phyloP scores from a whole-genome alignment of 2,113 vertebrate species.

The Hymenochirus boettgeri region DNA sequence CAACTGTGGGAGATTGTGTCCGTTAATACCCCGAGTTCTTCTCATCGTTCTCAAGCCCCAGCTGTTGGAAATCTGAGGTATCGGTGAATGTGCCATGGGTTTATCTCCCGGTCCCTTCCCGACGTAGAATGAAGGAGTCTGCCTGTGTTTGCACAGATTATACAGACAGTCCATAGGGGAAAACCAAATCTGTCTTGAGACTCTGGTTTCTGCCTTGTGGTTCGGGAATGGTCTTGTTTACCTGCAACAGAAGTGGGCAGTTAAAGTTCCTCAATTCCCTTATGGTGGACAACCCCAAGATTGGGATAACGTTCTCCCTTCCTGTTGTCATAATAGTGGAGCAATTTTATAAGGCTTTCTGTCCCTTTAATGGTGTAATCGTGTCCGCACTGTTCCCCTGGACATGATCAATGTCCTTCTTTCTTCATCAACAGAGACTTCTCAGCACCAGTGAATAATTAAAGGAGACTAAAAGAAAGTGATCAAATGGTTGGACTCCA shows the following conservation, averaged over 20 bases:
- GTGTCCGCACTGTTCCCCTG: too few species aligned
- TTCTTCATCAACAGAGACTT: too few species aligned
- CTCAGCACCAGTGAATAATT: too few species aligned
- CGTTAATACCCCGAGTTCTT: slow-evolving; percentile 59
- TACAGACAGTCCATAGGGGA: slow-evolving; percentile 52
- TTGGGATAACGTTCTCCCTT: neutral
- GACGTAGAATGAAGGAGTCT: slow-evolving; percentile 60
- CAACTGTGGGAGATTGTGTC: slow-evolving; percentile 54
- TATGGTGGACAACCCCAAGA: slow-evolving; percentile 53
- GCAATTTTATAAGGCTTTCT: neutral
- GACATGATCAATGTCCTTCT: too few species aligned
- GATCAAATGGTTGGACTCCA: too few species aligned
- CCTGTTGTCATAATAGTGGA: neutral
- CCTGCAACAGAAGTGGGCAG: slow-evolving; percentile 62
- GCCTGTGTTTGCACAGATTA: slow-evolving; percentile 51
- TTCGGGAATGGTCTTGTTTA: neutral
- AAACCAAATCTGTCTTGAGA: slow-evolving; percentile 67
- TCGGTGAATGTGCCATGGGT: slow-evolving; percentile 65
- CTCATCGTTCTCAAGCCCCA: slow-evolving; percentile 47
- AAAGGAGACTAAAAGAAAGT: too few species aligned
- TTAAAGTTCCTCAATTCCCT: slow-evolving; percentile 54
- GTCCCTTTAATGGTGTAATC: too few species aligned
- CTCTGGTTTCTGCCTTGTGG: slow-evolving; percentile 44
- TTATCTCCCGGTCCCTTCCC: slow-evolving; percentile 62
- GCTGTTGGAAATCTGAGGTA: slow-evolving; percentile 55